phyloP scores from a whole-genome alignment of 37 sponge, comb jelly and placozoan genomes.

The Corticium candelabrum region DNA sequence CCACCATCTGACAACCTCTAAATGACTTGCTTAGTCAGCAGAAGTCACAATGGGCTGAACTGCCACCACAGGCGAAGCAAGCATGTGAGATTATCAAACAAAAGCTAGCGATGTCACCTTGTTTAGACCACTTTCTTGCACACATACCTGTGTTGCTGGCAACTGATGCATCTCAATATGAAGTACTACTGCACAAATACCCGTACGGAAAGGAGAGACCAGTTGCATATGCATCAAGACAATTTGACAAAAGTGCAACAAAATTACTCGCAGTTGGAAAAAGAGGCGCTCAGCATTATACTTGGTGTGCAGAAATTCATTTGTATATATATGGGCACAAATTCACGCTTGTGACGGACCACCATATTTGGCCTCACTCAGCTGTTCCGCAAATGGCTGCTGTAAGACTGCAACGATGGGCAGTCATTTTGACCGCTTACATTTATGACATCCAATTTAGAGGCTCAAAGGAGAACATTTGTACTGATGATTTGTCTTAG shows the following conservation, averaged over 20 bases:
- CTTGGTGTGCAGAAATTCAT: conserved; percentile 22
- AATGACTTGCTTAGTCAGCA: too few species aligned
- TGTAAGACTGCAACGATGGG: conserved; percentile 22
- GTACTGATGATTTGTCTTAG: too few species aligned
- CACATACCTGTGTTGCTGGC: conserved; percentile 14
- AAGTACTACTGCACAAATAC: conserved; percentile 14
- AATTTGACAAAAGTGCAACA: conserved; percentile 13
- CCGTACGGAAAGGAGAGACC: conserved; percentile 14
- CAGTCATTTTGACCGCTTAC: conserved; percentile 17
- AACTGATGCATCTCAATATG: conserved; percentile 19
- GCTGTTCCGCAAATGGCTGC: conserved; percentile 24
- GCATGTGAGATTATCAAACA: too few species aligned
- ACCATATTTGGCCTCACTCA: neutral
- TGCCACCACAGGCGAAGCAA: too few species aligned
- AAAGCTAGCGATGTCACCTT: too few species aligned
- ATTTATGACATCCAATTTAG: conserved; percentile 13
- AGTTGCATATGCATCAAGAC: conserved; percentile 8
- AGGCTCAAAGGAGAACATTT: too few species aligned
- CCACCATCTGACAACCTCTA: too few species aligned
- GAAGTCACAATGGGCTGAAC: too few species aligned
- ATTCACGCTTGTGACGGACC: conserved; percentile 18
- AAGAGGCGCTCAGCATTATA: conserved; percentile 20
- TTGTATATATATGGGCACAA: conserved; percentile 13
- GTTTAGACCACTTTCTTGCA: too few species aligned
- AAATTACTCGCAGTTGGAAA: conserved; percentile 17